Evolutionary conservation across 2,888 invertebrate species (phyloP), one percentile per base, ranked within the genome.

Genomic region (Danaus chrysippus): DNA sequence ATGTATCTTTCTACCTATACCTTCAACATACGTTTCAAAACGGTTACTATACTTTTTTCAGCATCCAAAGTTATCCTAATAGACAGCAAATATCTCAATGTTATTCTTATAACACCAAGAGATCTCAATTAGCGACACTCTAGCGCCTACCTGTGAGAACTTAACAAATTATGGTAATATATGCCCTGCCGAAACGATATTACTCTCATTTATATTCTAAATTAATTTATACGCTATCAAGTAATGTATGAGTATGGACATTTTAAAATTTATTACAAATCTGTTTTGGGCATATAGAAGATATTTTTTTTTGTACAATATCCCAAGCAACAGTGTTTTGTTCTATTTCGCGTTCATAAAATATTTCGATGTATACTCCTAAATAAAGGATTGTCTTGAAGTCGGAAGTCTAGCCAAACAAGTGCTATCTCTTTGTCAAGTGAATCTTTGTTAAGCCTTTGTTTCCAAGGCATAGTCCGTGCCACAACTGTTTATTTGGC

Each of bases 121-220:
- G 60, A 61, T 60, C 63, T 66, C 66, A 73, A 72, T 72, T 71
- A 72, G 71, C 64, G 61, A 55, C 65, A 72, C 71, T 71, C 72
- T 70, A 72, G 67, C 68, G 69, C 53, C 61, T 71, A 64, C 65
- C 62, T 67, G 64, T 68, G 71, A 70, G 71, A 70, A 68, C 73
- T 75, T 71, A 69, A 72, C 76, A 78, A 78, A 72, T 78, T 83
- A 82, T 82, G 83, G 73, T 78, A 81, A 83, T 81, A 70, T 70
- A 70, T 65, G 68, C 71, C 70, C 71, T 74, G 74, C 74, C 58
- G 75, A 73, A 72, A 69, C 72, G 69, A 67, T 68, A 70, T 73
- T 74, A 74, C 75, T 72, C 72, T 74, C 71, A 71, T 70, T 69
- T 67, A 67, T 60, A 70, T 68, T 64, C 67, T 68, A 70, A 69